Conservation (phyloP, 2,113 vertebrate species). For the Ptychochromis oligacanthus region DNA sequence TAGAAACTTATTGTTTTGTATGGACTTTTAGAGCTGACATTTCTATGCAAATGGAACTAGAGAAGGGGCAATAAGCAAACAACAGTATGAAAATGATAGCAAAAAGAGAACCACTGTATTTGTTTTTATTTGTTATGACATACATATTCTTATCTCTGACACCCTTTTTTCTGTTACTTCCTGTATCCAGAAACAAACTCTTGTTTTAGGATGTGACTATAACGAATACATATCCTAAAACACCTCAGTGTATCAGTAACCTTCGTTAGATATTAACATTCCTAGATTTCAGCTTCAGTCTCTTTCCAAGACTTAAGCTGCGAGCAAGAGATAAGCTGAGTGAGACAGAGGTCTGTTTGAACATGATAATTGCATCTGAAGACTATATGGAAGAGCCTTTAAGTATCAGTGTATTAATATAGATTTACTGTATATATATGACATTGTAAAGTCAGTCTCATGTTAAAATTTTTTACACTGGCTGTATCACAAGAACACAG, state of each 20-base stretch:
- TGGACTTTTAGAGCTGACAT: background rate
- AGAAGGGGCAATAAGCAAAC: background rate
- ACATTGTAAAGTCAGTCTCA: background rate
- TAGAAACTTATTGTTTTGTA: background rate
- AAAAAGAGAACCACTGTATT: background rate
- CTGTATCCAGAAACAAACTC: background rate
- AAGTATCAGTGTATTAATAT: no score
- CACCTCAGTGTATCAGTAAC: background rate
- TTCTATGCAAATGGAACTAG: background rate
- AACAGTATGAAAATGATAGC: background rate
- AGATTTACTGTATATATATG: no score
- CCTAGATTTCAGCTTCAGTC: background rate
- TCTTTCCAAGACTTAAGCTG: background rate
- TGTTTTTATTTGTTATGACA: background rate
- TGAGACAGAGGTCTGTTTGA: background rate
- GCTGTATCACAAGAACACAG: background rate
- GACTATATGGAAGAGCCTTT: no score
- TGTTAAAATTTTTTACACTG: background rate
- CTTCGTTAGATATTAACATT: background rate
- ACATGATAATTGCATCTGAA: background rate
- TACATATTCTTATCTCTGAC: background rate
- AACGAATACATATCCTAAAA: background rate
- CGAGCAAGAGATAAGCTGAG: background rate
- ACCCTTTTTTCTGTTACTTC: slow-evolving; percentile 24
- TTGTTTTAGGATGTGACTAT: background rate